Percentiles rank a stretch among this genome's conserved stretches.
Conservation (phyloP, 1,140 invertebrate genomes). For the Brachystomella parvula region DNA sequence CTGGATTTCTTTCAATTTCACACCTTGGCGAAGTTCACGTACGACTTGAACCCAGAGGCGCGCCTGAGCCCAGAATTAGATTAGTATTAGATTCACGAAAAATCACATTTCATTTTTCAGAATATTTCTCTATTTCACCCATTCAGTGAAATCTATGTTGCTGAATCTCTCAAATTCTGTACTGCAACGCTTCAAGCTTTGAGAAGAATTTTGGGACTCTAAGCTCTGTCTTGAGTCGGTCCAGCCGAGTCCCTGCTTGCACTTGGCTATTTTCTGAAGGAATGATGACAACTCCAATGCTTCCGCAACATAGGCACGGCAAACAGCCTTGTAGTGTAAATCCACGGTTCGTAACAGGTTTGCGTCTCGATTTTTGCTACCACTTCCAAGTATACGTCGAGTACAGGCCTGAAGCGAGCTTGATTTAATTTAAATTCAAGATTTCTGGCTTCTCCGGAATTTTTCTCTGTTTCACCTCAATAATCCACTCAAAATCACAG, state of each 20-base stretch:
- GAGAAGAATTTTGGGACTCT: neutral
- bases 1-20: constrained; percentile 66
- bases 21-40: constrained; percentile 67
- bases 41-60: constrained; percentile 97
- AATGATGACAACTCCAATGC: constrained; percentile 80
- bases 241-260: constrained; percentile 39
- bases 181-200: no score
- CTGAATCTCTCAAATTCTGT: no score
- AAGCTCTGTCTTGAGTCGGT: neutral
- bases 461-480: no score
- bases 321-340: constrained; percentile 81
- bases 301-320: constrained; percentile 80
- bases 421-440: no score
- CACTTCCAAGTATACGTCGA: no score
- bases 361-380: neutral
- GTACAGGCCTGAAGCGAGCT: neutral
- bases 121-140: no score
- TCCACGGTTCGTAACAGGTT: constrained; percentile 50
- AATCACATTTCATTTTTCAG: no score
- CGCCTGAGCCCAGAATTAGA: no score
- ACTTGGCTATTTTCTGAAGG: constrained; percentile 74
- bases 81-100: no score
- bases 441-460: no score
- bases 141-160: constrained; percentile 72
- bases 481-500: no score